A percentile compares a stretch with the other conserved stretches of the same genome.
phyloP scores from a whole-genome alignment of 2,888 invertebrate genomes.

The Caenorhabditis sp. region DNA sequence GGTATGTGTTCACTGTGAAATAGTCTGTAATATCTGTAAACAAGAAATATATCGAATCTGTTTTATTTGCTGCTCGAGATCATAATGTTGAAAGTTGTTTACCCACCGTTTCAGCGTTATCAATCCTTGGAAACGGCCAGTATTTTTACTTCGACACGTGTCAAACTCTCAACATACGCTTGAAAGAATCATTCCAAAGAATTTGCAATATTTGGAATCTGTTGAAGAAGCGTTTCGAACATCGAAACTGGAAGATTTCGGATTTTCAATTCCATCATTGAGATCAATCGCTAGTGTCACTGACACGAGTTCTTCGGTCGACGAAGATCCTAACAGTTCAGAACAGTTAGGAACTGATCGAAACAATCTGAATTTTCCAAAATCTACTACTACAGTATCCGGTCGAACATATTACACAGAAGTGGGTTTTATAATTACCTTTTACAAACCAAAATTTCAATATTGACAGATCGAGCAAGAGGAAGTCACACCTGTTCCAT shows the following conservation, averaged over 20 bases:
- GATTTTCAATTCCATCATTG: too few species aligned
- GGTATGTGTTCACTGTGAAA: neutral
- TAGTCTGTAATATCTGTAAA: too few species aligned
- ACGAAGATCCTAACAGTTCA: neutral
- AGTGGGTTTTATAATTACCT: neutral
- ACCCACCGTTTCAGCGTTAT: neutral
- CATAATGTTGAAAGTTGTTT: neutral
- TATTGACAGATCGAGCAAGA: too few species aligned
- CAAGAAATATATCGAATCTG: too few species aligned
- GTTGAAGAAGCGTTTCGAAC: neutral
- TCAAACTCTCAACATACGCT: neutral
- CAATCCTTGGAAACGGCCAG: neutral
- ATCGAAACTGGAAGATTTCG: too few species aligned
- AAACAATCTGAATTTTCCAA: neutral
- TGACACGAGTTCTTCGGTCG: too few species aligned
- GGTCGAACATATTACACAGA: neutral
- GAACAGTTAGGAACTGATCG: neutral
- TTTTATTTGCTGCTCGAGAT: too few species aligned
- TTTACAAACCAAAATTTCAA: too few species aligned
- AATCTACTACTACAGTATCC: neutral
- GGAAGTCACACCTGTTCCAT: too few species aligned
- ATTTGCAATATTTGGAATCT: neutral
- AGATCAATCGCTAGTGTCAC: too few species aligned
- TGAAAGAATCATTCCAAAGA: neutral
- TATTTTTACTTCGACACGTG: neutral